A percentile compares a stretch with the other conserved stretches of the same genome.
phyloP scores from a whole-genome alignment of 2,888 invertebrate species.

The Aethes cnicana region DNA sequence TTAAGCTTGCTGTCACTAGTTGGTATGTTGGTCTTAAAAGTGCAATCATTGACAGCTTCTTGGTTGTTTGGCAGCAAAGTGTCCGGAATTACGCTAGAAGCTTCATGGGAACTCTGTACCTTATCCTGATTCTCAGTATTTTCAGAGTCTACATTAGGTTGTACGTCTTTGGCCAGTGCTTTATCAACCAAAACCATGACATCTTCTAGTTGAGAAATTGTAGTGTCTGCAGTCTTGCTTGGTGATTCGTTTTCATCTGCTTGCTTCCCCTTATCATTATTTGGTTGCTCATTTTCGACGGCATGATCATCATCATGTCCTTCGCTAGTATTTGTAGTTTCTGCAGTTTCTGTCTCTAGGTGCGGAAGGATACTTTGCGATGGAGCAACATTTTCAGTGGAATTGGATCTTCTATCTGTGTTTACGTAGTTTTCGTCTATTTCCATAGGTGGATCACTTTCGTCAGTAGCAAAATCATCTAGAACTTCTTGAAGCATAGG shows the following conservation, averaged over 20 bases:
- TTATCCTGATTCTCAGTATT: constrained; percentile 19
- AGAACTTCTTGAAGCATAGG: constrained; percentile 61
- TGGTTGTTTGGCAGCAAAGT: constrained; percentile 68
- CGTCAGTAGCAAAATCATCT: constrained; percentile 63
- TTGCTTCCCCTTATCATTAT: neutral
- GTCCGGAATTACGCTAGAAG: constrained; percentile 51
- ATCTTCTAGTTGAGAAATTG: constrained; percentile 17
- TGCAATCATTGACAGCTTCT: constrained; percentile 50
- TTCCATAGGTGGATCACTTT: constrained; percentile 51
- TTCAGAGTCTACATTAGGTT: constrained; percentile 18
- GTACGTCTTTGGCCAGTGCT: constrained; percentile 15
- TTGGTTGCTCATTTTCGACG: neutral
- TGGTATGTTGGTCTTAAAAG: too few relatives aligned
- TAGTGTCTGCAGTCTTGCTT: constrained; percentile 24
- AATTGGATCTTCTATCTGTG: constrained; percentile 32
- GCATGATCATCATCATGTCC: constrained; percentile 23
- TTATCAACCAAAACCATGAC: constrained; percentile 26
- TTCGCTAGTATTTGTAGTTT: neutral
- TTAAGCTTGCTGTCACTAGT: too few relatives aligned
- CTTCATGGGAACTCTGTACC: constrained; percentile 9
- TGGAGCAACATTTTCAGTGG: neutral
- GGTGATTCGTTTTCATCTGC: constrained; percentile 27
- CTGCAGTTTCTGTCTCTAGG: neutral
- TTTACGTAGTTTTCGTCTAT: constrained; percentile 47
- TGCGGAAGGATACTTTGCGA: constrained; percentile 22